Evolutionary conservation across 2,888 invertebrate species (phyloP).

Genomic region (Noctua pronuba): DNA sequence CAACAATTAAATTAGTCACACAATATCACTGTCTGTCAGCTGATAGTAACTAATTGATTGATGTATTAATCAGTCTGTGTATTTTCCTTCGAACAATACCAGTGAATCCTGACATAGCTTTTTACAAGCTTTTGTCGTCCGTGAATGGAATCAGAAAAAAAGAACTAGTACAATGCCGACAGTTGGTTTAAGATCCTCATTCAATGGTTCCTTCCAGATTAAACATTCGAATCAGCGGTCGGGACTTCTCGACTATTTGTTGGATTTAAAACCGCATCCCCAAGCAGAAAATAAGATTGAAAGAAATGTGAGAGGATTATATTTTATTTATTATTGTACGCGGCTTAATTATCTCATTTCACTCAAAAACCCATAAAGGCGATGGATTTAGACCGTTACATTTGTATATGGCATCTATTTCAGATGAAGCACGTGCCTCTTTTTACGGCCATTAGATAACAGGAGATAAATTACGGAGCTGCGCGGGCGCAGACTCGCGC

Average conservation of each 20-base stretch:
- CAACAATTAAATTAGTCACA: conserved; percentile 53
- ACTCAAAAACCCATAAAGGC: conserved; percentile 59
- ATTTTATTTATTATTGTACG: conserved; percentile 23
- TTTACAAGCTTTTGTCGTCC: neutral
- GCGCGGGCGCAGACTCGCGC: conserved; percentile 65
- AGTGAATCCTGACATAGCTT: neutral
- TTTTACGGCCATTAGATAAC: conserved; percentile 82
- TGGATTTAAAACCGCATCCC: conserved; percentile 1
- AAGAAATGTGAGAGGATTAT: conserved; percentile 18
- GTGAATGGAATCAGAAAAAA: conserved; percentile 5
- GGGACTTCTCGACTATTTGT: conserved; percentile 29
- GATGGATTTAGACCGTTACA: conserved; percentile 53
- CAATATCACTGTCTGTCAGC: conserved; percentile 38
- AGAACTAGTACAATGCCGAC: neutral
- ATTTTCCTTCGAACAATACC: conserved; percentile 16
- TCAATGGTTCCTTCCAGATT: conserved; percentile 37
- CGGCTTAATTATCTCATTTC: conserved; percentile 50
- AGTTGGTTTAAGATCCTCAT: conserved; percentile 12
- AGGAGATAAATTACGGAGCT: conserved; percentile 76
- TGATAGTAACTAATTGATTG: conserved; percentile 46
- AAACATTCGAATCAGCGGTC: conserved; percentile 32
- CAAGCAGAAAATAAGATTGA: conserved; percentile 30
- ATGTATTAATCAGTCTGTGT: conserved; percentile 14
- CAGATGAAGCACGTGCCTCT: conserved; percentile 77
- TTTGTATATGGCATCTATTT: conserved; percentile 69